Evolutionary conservation across 2,888 invertebrate genomes (phyloP), one percentile per base, ranked within the genome.

Genomic region (Abrostola triplasia): DNA sequence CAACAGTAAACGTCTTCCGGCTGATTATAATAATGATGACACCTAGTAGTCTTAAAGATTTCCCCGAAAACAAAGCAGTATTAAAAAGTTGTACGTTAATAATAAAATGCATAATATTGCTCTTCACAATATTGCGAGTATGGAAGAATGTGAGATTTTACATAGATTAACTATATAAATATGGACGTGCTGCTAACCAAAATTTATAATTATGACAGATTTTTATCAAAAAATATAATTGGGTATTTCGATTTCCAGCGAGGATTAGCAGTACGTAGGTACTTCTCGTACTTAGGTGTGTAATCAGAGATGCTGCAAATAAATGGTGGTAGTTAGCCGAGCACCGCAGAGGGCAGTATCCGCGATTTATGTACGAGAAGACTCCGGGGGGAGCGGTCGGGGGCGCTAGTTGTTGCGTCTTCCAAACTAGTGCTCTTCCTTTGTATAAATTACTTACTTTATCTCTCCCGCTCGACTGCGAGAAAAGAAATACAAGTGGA

Each of bases 251-350:
- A 24, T 24, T 47, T 47, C 13, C 13, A 47, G 9, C 5, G 8
- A 8, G 12, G 12, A 13, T 8, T 47, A 47, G 13, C 4, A 24
- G 12, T 36, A 44, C 9, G 9, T 56, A 53, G 56, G 58, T 68
- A 68, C 60, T 57, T 73, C 74, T 59, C 50, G 55, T 59, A 54
- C 38, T 38, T 84, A 82, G 83, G 81, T 75, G 77, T 85, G 88
- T 92, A 93, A 92, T 92, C 90, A 90, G 90, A 88, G 89, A 86
- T 84, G 87, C 82, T 85, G 87, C 84, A 90, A 92, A 93, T 88
- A 92, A 92, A 93, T 92, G 91, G 89, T 73, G 83, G 91, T 91
- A 92, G 92, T 93, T 92, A 92, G 88, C 86, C 83, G 86, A 85
- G 85, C 85, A 86, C 93, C 93, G 88, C 92, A 91, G 91, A 90